These are phyloP conservation scores for Galbula dea DNA, from an alignment of 2,113 vertebrate species.

Conservation along the genomic window DNA sequence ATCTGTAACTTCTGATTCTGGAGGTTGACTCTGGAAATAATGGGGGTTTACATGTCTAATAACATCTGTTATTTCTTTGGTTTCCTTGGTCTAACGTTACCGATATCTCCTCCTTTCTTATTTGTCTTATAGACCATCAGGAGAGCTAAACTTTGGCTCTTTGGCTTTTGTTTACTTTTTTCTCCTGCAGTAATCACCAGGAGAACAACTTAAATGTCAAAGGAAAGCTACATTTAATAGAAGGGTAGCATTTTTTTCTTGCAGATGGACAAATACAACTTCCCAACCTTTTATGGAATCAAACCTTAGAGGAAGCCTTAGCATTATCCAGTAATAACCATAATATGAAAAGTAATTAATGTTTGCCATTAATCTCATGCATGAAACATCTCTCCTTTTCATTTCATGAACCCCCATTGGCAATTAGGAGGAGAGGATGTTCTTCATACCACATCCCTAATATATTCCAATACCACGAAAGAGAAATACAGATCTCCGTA, in stretches of 20 bases:
- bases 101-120: not conserved
- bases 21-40: not conserved
- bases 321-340: not conserved
- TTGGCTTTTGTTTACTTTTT: not conserved
- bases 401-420: not conserved
- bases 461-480: not conserved
- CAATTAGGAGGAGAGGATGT: not conserved
- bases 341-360: not conserved
- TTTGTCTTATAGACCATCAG: not conserved
- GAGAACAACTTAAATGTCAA: not conserved
- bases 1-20: not conserved
- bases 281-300: not conserved
- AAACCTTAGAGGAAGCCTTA: not conserved
- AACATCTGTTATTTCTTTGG: not conserved
- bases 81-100: not conserved
- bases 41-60: not conserved
- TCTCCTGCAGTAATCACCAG: not conserved
- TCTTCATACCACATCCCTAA: not conserved
- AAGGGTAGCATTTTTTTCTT: not conserved
- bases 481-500: not conserved
- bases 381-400: not conserved
- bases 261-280: not conserved
- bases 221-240: not conserved
- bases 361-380: not conserved
- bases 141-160: not conserved